These are phyloP conservation scores for Salmo trutta DNA, from an alignment of 2,797 vertebrate species.

Conservation along the genomic window DNA sequence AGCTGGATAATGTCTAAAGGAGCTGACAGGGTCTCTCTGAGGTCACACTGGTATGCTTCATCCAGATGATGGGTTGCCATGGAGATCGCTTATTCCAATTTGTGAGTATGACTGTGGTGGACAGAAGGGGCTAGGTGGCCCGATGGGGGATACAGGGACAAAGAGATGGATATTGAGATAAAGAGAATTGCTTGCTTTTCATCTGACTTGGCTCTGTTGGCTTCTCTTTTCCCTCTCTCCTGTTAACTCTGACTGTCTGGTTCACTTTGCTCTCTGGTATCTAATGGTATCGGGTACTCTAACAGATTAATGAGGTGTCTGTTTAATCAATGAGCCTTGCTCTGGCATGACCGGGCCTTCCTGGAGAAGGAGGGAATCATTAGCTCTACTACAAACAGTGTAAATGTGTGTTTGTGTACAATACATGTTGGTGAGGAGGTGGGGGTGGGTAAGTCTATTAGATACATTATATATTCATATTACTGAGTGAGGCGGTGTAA, in stretches of 20 bases:
- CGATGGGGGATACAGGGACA: not conserved
- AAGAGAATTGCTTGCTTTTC: not conserved
- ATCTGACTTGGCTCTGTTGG: not conserved
- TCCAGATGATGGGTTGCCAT: conserved; percentile 61
- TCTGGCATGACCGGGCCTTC: not conserved
- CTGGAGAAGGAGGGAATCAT: not conserved
- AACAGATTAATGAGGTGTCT: conserved; percentile 3
- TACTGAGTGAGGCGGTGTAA: not conserved
- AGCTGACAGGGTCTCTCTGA: conserved; percentile 58
- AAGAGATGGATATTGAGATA: not conserved
- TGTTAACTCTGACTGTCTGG: no score
- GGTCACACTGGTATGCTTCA: conserved; percentile 56
- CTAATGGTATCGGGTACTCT: not conserved
- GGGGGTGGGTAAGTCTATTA: not conserved
- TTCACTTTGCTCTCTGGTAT: not conserved
- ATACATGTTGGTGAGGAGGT: not conserved
- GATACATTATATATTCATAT: no score
- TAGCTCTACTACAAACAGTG: not conserved
- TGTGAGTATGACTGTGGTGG: conserved; percentile 4
- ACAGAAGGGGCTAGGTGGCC: not conserved
- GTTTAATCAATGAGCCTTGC: not conserved
- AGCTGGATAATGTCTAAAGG: conserved; percentile 56
- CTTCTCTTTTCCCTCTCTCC: no score
- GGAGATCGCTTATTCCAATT: conserved; percentile 51
- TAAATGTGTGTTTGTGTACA: not conserved